Evolutionary conservation across 2,113 vertebrate species (phyloP).

Genomic region (Calidris pygmaea): DNA sequence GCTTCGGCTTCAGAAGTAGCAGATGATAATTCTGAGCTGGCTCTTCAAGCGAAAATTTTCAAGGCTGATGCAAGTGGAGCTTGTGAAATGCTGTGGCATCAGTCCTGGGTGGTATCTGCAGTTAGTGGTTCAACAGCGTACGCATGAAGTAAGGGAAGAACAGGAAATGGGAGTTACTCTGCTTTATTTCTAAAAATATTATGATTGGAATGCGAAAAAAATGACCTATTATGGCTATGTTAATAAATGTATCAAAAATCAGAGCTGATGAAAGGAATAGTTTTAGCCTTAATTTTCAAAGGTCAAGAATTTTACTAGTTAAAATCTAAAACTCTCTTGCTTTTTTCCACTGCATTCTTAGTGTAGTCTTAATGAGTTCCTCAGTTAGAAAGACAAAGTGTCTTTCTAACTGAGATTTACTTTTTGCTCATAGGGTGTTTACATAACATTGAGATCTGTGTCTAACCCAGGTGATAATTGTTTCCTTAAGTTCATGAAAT

Average conservation of each 20-base stretch:
- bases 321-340: not conserved
- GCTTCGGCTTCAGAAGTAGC: not conserved
- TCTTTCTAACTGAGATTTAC: not conserved
- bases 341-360: not conserved
- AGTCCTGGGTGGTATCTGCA: not conserved
- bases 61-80: not conserved
- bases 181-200: constrained; percentile 44
- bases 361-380: not conserved
- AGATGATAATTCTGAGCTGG: not conserved
- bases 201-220: not conserved
- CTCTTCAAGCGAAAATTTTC: not conserved
- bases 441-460: not conserved
- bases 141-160: not conserved
- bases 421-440: not conserved
- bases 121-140: not conserved
- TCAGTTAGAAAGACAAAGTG: not conserved
- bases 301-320: not conserved
- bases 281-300: not conserved
- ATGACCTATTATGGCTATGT: not conserved
- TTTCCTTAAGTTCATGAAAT: not conserved
- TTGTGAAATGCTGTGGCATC: constrained; percentile 14
- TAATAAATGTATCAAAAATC: not conserved
- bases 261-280: not conserved
- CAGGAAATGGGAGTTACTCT: constrained; percentile 53
- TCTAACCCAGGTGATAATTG: not conserved